These are phyloP conservation scores for Zosterops hypoxanthus DNA, from an alignment of 2,113 vertebrate species.

Conservation along the genomic window DNA sequence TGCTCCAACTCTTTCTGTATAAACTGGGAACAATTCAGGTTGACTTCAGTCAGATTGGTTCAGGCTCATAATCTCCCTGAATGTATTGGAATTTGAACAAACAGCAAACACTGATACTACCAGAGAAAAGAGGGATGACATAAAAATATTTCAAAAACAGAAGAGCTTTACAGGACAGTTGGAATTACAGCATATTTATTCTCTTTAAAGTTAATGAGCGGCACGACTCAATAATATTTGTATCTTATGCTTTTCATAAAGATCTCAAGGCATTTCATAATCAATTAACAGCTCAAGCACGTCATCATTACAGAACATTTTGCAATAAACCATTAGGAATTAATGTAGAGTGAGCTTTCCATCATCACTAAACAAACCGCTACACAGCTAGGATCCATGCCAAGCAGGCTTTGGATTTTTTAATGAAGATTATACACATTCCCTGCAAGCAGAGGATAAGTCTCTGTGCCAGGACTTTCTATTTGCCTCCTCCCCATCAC, in stretches of 20 bases:
- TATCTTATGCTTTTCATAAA: slow-evolving; percentile 59
- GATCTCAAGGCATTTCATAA: slow-evolving; percentile 66
- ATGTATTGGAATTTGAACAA: background rate
- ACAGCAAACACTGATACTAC: background rate
- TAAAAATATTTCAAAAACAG: slow-evolving; percentile 17
- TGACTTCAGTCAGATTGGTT: background rate
- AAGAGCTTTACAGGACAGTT: background rate
- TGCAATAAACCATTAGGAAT: slow-evolving; percentile 51
- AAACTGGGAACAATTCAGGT: background rate
- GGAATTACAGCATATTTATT: slow-evolving; percentile 34
- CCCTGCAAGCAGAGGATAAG: background rate
- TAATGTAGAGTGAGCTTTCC: slow-evolving; percentile 31
- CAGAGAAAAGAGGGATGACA: background rate
- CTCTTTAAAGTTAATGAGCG: slow-evolving; percentile 57
- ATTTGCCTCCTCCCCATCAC: background rate
- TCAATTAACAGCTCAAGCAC: slow-evolving; percentile 61
- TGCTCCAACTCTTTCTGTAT: background rate
- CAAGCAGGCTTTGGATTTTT: background rate
- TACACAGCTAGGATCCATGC: background rate
- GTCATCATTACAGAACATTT: slow-evolving; percentile 56
- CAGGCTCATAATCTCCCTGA: background rate
- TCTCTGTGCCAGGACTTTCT: background rate
- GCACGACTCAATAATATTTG: slow-evolving; percentile 54
- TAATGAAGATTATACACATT: background rate
- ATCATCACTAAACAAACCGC: background rate